Evolutionary conservation across 2,888 invertebrate species (phyloP), one percentile per base, ranked within the genome.

Genomic region (Diaphora mendica): DNA sequence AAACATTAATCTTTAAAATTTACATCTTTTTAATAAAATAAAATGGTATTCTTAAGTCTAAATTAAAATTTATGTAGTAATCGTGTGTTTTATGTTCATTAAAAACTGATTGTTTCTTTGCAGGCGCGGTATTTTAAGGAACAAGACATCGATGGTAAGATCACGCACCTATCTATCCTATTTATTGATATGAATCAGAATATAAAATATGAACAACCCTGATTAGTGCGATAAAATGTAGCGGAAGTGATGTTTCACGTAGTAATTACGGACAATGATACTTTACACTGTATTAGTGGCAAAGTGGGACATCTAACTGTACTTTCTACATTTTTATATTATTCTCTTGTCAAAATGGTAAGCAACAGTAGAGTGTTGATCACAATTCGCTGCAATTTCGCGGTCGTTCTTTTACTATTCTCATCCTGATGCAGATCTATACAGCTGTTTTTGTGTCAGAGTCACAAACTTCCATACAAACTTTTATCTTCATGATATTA

Each of bases 111-210:
- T 80, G 77, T 80, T 84, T 79, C 90, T 87, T 96, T 96, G 48
- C 93, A 99, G 99, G 99, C 99, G 42, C 97, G 98, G 79, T 98
- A 98, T 94, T 99, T 99, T 92, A 98, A 98, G 88, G 99, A 99
- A 95, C 98, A 98, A 92, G 99, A 99, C 89, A 99, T 99, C 83
- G 99, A 99, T 96, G 99, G 99, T 99, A 96, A 96, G 96, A 95
- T 55, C 64, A n/a, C 8, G 17, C 35, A 73, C 26, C 71, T 66
- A 44, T 33, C 72, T 66, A 44, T 33, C 33, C 2, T 59, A n/a
- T 64, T 33, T n/a, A 51, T 55, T 69, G 13, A n/a, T 42, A 39
- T 59, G 20, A 59, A 15, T 42, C 35, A 55, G 39, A 13, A 11
- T 4, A 70, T 11, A 26, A 42, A 20, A 42, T 7, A 8, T 62